A percentile compares a stretch with the other conserved stretches of the same genome.
Conservation (phyloP, 2,797 vertebrate genomes). For the Poecilia velifera region DNA sequence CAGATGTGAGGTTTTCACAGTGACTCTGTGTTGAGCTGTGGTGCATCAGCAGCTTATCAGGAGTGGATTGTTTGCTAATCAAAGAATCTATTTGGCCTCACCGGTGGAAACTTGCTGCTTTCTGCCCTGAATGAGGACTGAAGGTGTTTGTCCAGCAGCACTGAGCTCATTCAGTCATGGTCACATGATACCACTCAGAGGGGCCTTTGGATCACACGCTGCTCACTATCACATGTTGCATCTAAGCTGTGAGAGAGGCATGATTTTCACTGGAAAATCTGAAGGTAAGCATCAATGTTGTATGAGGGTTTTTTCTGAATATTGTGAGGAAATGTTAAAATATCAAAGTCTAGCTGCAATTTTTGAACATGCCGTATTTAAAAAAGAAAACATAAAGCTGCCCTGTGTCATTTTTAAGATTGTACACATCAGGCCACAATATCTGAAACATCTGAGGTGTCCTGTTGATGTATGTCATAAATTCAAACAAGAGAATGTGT, state of each 20-base stretch:
- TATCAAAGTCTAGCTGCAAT: not conserved
- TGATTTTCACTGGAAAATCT: not conserved
- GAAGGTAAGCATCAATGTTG: not conserved
- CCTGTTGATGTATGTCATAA: not conserved
- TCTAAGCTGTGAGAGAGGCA: not conserved
- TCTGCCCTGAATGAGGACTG: not conserved
- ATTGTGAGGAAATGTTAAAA: not conserved
- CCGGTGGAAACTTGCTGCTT: not conserved
- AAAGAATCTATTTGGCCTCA: not conserved
- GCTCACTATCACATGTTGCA: not conserved
- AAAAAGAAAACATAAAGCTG: not conserved
- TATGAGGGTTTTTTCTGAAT: not conserved
- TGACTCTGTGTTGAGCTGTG: not conserved
- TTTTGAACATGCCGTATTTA: not conserved
- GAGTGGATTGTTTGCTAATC: not conserved
- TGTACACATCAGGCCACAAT: not conserved
- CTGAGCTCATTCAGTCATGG: not conserved
- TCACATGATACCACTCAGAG: conserved; percentile 7
- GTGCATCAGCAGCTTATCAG: not conserved
- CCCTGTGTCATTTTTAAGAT: not conserved
- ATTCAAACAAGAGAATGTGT: not conserved
- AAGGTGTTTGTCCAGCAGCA: no score
- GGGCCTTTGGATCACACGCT: not conserved
- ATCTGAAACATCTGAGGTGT: not conserved
- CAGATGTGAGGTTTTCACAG: not conserved